phyloP scores from a whole-genome alignment of 1,140 invertebrate species.

The Fragariocoptes setiger region DNA sequence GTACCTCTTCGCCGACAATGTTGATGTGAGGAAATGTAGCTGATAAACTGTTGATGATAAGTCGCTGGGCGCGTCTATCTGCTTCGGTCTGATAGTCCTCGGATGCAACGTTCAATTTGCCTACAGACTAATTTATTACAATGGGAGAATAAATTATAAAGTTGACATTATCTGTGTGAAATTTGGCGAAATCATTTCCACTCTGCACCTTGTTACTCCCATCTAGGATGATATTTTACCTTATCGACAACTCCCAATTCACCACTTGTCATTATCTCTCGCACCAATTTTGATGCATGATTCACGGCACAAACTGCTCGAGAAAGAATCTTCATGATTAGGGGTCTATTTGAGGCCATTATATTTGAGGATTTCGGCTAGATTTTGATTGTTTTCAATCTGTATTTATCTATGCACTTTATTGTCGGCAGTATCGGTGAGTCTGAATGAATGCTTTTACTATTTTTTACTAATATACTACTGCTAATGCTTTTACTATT shows the following conservation, averaged over 20 bases:
- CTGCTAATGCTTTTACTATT: no score
- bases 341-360: constrained; percentile 15
- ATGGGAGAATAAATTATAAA: not conserved
- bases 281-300: constrained; percentile 53
- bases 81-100: constrained; percentile 92
- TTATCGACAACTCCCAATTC: constrained; percentile 68
- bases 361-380: no score
- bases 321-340: constrained; percentile 31
- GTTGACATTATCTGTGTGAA: not conserved
- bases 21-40: constrained; percentile 47
- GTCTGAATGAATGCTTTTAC: no score
- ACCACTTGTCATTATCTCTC: constrained; percentile 55
- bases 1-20: constrained; percentile 74
- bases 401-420: no score
- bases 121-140: constrained; percentile 8
- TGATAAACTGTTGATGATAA: constrained; percentile 53
- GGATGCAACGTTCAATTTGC: constrained; percentile 29
- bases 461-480: no score
- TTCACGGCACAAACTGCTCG: constrained; percentile 42
- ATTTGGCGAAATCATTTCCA: no score
- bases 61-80: constrained; percentile 64
- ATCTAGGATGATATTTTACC: constrained; percentile 19
- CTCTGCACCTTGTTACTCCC: not conserved
- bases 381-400: no score
- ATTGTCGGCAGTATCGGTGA: no score